Evolutionary conservation across 2,113 vertebrate species (phyloP).

Genomic region (Coptodon rendalli): DNA sequence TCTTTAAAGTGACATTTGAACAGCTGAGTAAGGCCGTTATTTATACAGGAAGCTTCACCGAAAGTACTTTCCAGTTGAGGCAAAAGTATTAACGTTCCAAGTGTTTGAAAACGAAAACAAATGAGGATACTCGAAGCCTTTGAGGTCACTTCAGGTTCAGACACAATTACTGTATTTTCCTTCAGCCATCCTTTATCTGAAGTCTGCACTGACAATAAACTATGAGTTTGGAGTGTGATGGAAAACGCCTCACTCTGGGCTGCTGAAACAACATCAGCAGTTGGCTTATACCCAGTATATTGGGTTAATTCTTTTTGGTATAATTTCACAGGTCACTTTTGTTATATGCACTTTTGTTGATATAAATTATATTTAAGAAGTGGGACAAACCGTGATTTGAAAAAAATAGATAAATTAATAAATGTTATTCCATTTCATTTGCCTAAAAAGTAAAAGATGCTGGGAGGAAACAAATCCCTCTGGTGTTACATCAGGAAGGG

Average conservation of each 20-base stretch:
- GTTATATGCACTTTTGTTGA: too few relatives aligned
- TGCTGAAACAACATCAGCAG: not conserved
- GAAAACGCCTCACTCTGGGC: not conserved
- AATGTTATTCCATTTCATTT: not conserved
- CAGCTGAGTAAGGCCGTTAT: not conserved
- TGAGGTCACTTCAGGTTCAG: not conserved
- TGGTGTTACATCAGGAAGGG: not conserved
- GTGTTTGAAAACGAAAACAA: not conserved
- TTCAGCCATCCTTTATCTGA: not conserved
- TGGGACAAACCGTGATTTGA: not conserved
- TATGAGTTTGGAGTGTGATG: not conserved
- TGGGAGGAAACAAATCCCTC: not conserved
- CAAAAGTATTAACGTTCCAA: not conserved
- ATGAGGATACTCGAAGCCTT: not conserved
- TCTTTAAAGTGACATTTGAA: not conserved
- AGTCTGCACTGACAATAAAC: not conserved
- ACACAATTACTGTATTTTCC: not conserved
- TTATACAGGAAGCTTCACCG: not conserved
- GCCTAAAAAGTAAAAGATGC: not conserved
- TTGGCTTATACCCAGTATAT: not conserved
- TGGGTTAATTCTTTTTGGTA: not conserved
- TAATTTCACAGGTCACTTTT: not conserved
- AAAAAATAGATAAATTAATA: not conserved
- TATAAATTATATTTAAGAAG: not conserved
- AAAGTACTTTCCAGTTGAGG: not conserved